A percentile compares a stretch with the other conserved stretches of the same genome.
phyloP scores from a whole-genome alignment of 2,797 vertebrate species.

The Pyrocephalus nanus region DNA sequence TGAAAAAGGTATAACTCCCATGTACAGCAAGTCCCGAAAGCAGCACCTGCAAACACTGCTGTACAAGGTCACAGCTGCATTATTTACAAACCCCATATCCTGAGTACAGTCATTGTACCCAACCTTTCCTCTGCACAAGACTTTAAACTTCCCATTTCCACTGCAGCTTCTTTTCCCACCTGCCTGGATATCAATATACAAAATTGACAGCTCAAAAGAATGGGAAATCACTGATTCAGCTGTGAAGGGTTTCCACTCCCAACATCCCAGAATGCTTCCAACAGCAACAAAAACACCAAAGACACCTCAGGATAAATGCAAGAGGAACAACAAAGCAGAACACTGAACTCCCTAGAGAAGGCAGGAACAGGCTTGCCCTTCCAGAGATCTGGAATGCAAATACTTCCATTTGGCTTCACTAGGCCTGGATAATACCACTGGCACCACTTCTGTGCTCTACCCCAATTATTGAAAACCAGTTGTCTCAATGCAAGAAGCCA shows the following conservation, averaged over 20 bases:
- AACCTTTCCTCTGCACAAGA: not conserved
- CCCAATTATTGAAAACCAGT: not conserved
- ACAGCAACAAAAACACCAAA: not conserved
- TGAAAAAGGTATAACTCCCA: not conserved
- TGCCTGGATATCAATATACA: not conserved
- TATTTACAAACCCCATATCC: not conserved
- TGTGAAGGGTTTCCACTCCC: not conserved
- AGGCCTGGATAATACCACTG: not conserved
- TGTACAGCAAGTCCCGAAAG: not conserved
- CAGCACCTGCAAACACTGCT: not conserved
- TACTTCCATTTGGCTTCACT: not conserved
- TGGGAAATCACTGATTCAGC: not conserved
- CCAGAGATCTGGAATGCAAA: not conserved
- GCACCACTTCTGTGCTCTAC: not conserved
- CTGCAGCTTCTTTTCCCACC: not conserved
- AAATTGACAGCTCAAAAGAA: not conserved
- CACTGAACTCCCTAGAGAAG: not conserved
- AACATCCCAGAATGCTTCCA: not conserved
- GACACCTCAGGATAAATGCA: not conserved
- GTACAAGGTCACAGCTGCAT: not conserved
- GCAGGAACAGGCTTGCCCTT: not conserved
- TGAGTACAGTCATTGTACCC: rapidly evolving
- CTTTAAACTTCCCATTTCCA: not conserved
- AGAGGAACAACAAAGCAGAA: not conserved
- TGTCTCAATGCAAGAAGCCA: not conserved